Percentiles rank a stretch among this genome's conserved stretches.
Evolutionary conservation across 2,797 vertebrate species (phyloP).

Genomic region (Schizopygopsis malacanthus): DNA sequence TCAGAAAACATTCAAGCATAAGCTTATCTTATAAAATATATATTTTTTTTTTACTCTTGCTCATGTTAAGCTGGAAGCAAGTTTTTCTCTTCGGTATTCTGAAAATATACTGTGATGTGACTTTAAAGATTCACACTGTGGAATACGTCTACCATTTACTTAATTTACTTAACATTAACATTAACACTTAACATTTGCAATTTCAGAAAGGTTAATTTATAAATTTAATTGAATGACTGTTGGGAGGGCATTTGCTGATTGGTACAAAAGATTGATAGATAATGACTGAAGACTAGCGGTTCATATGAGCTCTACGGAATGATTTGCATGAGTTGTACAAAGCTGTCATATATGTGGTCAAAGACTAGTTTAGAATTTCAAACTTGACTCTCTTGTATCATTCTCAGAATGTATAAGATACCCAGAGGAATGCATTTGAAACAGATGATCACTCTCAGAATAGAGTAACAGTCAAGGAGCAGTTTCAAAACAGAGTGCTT

Average conservation of each 20-base stretch:
- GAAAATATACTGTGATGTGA: background rate
- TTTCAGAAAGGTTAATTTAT: background rate
- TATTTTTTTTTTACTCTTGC: background rate
- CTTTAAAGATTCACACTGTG: background rate
- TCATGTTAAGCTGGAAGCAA: background rate
- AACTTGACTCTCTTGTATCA: conserved; percentile 17
- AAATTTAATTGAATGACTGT: background rate
- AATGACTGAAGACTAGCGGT: background rate
- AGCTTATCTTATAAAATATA: background rate
- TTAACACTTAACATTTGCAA: too few relatives aligned
- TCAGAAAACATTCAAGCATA: background rate
- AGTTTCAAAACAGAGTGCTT: conserved; percentile 36
- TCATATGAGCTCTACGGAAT: background rate
- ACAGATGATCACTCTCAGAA: conserved; percentile 33
- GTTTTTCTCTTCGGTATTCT: background rate
- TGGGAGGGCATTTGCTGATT: background rate
- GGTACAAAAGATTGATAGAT: background rate
- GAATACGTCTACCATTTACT: background rate
- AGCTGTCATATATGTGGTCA: conserved; percentile 6
- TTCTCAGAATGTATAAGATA: conserved; percentile 13
- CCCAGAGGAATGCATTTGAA: conserved; percentile 26
- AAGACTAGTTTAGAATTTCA: conserved; percentile 25
- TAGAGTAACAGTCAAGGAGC: conserved; percentile 15
- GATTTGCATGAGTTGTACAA: background rate
- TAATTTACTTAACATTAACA: background rate